A percentile compares a stretch with the other conserved stretches of the same genome.
phyloP scores from a whole-genome alignment of 1,140 invertebrate species.

The Galleria mellonella region DNA sequence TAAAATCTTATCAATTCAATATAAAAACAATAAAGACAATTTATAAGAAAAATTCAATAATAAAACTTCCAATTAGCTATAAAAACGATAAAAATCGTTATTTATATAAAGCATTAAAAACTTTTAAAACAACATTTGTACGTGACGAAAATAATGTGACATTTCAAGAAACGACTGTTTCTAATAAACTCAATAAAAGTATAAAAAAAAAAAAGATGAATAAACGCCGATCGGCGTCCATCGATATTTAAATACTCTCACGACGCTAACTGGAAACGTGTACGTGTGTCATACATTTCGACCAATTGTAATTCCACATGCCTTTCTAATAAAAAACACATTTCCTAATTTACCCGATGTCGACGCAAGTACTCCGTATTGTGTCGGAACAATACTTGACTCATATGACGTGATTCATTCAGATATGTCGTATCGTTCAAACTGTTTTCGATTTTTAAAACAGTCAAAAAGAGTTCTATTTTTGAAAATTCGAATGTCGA shows the following conservation, averaged over 20 bases:
- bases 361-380: conserved; percentile 42
- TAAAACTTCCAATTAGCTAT: no score
- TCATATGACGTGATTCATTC: conserved; percentile 64
- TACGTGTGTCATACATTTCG: conserved; percentile 48
- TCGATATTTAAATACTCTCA: conserved; percentile 55
- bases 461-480: no score
- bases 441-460: no score
- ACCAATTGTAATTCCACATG: conserved; percentile 36
- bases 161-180: background rate
- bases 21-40: no score
- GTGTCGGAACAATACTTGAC: conserved; percentile 61
- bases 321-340: conserved; percentile 68
- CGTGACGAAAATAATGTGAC: conserved; percentile 1
- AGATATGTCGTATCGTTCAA: conserved; percentile 31
- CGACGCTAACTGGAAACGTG: conserved; percentile 55
- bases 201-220: background rate
- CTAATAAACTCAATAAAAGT: conserved; percentile 1
- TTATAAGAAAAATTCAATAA: no score
- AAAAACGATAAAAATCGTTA: no score
- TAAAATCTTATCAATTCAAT: no score
- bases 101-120: background rate
- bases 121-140: conserved; percentile 1
- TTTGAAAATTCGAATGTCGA: no score
- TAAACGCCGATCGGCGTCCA: background rate
- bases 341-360: conserved; percentile 65